Evolutionary conservation across 2,797 vertebrate species (phyloP).

Genomic region (Benthosema pterotum): DNA sequence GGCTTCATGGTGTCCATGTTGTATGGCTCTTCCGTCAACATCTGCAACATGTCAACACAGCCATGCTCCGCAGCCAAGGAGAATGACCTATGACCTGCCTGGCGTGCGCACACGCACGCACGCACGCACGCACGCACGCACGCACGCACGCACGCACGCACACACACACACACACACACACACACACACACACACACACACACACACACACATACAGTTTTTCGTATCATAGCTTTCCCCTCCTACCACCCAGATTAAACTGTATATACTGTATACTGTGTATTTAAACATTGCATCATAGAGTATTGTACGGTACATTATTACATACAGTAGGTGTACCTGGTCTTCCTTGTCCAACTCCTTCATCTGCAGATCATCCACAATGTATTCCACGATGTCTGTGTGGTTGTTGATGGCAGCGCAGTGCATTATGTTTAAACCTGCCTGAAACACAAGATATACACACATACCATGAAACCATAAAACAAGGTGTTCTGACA

Average conservation of each 20-base stretch:
- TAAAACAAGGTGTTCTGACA: too few relatives aligned
- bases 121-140: too few relatives aligned
- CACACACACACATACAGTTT: not conserved
- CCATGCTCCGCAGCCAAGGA: conserved; percentile 86
- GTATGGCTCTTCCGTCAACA: conserved; percentile 77
- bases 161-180: not conserved
- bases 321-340: conserved; percentile 65
- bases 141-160: too few relatives aligned
- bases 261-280: too few relatives aligned
- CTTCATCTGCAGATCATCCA: conserved; percentile 88
- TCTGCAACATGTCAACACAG: conserved; percentile 82
- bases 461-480: too few relatives aligned
- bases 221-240: too few relatives aligned
- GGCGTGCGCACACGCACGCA: conserved; percentile 5
- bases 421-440: conserved; percentile 89
- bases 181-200: not conserved
- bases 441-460: conserved; percentile 24
- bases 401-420: conserved; percentile 88
- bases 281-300: too few relatives aligned
- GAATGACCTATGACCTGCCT: conserved; percentile 84
- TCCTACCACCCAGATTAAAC: too few relatives aligned
- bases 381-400: conserved; percentile 85
- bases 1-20: conserved; percentile 86
- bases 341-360: conserved; percentile 86
- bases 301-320: too few relatives aligned